Percentiles rank a stretch among this genome's conserved stretches.
These are phyloP conservation scores for Dreissena rostriformis DNA, from an alignment of 1,140 invertebrate species.

Conservation along the genomic window DNA sequence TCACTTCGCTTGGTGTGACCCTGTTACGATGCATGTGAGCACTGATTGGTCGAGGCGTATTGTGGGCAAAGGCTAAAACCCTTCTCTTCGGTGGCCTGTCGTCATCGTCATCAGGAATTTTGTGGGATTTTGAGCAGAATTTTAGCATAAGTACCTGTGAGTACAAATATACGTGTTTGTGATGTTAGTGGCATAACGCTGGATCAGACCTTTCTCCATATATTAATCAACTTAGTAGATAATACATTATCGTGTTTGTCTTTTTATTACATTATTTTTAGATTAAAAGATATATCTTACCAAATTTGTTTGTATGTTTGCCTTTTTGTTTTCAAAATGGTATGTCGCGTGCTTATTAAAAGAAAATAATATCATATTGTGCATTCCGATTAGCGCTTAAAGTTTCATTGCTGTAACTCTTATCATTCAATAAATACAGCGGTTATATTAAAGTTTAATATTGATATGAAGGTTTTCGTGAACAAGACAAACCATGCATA, in stretches of 20 bases:
- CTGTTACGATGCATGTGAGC: no score
- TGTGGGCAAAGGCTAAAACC: no score
- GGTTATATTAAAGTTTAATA: not conserved
- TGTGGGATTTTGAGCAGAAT: conserved; percentile 44
- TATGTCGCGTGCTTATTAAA: not conserved
- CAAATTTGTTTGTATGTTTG: not conserved
- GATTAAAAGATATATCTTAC: no score
- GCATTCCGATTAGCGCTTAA: not conserved
- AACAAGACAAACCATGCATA: not conserved
- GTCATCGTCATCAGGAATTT: not conserved
- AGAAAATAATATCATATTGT: not conserved
- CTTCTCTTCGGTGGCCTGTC: not conserved
- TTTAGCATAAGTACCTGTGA: conserved; percentile 39
- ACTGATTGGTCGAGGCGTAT: no score
- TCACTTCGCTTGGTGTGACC: no score
- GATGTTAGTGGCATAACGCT: not conserved
- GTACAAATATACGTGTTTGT: not conserved
- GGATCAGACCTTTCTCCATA: not conserved
- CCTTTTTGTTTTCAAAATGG: not conserved
- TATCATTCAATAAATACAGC: no score
- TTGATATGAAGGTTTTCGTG: not conserved
- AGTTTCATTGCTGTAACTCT: not conserved
- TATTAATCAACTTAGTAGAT: no score
- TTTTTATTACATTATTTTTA: no score
- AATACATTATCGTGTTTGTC: no score